Percentiles rank a stretch among this genome's conserved stretches.
Evolutionary conservation across 2,113 vertebrate genomes (phyloP).

Genomic region (Genyomyrus donnyi): DNA sequence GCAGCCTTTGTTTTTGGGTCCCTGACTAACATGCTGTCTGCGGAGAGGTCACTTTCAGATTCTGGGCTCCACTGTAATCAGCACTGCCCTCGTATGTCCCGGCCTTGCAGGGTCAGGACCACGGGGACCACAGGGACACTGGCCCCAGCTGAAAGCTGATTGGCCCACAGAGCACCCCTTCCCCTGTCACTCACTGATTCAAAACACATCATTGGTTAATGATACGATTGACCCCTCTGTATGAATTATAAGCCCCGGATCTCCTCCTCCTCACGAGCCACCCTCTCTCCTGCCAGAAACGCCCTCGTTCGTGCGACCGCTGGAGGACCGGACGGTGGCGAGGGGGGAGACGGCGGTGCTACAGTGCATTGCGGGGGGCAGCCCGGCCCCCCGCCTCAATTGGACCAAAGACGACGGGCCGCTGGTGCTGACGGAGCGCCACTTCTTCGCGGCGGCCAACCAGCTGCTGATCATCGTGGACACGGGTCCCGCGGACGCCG

Average conservation of each 20-base stretch:
- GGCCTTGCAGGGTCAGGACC: not conserved
- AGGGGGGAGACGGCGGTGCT: constrained; percentile 84
- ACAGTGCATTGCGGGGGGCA: constrained; percentile 88
- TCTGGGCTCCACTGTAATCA: not conserved
- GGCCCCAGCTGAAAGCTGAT: not conserved
- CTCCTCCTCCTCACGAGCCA: not conserved
- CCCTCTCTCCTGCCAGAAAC: constrained; percentile 63
- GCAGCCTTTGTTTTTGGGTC: not conserved
- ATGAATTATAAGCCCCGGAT: not conserved
- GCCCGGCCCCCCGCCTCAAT: constrained; percentile 80
- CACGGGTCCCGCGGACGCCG: constrained; percentile 70
- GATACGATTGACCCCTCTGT: not conserved
- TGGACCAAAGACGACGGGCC: constrained; percentile 85
- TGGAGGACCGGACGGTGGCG: constrained; percentile 76
- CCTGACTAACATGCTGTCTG: not conserved
- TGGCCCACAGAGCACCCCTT: not conserved
- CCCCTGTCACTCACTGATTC: not conserved
- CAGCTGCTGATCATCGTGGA: constrained; percentile 84
- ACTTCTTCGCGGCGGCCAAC: constrained; percentile 88
- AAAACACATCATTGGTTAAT: not conserved
- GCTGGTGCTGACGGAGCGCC: constrained; percentile 70
- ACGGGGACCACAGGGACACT: not conserved
- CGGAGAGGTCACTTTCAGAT: not conserved
- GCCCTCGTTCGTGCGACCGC: constrained; percentile 69
- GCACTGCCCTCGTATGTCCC: not conserved